Base-by-base conservation (phyloP, 2,113 vertebrate genomes). In the Lycaon pictus region DNA sequence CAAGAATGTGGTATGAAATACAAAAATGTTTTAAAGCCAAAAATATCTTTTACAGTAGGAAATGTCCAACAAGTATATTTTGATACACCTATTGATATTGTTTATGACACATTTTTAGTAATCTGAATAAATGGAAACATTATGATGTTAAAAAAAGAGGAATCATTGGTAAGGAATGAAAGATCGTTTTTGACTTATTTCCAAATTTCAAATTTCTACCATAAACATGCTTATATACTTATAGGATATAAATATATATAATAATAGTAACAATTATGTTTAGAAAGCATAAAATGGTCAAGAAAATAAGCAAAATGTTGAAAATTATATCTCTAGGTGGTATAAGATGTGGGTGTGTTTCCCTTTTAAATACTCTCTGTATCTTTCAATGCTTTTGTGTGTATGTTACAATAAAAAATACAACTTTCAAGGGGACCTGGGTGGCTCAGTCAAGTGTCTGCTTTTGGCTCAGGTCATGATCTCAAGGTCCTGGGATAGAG, bases 291-390 rank as follows among this genome's bases (percentile, higher is more conserved):
- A 65, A 76, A 88, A 60, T 27, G 27, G 51, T 88, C 37, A 92
- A 81, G 87, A 88, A 95, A 89, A 76, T 80, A 89, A 27, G 35
- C 15, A 84, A 94, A 81, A 94, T 48, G 4, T 69, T 96, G 87
- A 86, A 9, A 35, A 53, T 12, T 55, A 1, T 43, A 83, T 80
- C 22, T 91, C 29, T 90, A 55, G 29, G 63, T 88, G 56, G 60
- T 12, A 60, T 12, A 60, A 15, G 27, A 84, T 43, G 65, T 4
- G 2, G 35, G 7, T 48, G 1, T 77, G 32, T 87, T 92, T 92
- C 20, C n/a, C 16, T 65, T 72, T 94, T 58, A 63, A 90, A 84
- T 48, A 80, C 20, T 79, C 80, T 71, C 27, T 72, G 19, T 88
- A 63, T 35, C 65, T 77, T 16, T 71, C 13, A 90, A 58, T 90